Conservation (phyloP, 2,797 vertebrate genomes). For the Australoheros facetus region DNA sequence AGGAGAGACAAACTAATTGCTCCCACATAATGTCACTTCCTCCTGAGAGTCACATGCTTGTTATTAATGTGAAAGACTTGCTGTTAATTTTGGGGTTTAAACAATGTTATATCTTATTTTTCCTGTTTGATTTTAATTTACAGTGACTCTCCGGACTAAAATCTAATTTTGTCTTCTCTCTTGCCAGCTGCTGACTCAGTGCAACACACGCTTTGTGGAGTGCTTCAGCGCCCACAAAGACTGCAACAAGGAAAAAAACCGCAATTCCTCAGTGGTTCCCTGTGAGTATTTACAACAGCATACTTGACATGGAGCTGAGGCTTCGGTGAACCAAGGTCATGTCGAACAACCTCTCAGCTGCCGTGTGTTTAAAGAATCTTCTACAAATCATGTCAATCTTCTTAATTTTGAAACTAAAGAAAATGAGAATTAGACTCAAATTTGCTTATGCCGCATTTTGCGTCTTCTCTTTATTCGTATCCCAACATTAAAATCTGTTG, state of each 20-base stretch:
- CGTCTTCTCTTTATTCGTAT: slow-evolving; percentile 35
- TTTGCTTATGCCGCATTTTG: slow-evolving; percentile 3
- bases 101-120: slow-evolving; percentile 19
- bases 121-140: slow-evolving; percentile 24
- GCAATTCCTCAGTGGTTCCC: slow-evolving; percentile 97
- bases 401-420: background rate
- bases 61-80: slow-evolving; percentile 27
- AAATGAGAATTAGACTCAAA: background rate
- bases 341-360: background rate
- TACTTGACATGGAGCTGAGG: slow-evolving; percentile 16
- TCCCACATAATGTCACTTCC: slow-evolving; percentile 51
- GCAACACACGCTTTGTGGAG: slow-evolving; percentile 92
- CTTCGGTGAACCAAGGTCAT: slow-evolving; percentile 33
- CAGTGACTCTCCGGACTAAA: slow-evolving; percentile 7
- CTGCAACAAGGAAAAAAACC: slow-evolving; percentile 99
- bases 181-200: slow-evolving; percentile 93
- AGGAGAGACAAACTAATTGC: slow-evolving; percentile 62
- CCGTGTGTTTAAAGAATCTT: background rate
- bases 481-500: slow-evolving; percentile 71
- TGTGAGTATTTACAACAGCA: slow-evolving; percentile 82
- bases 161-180: slow-evolving; percentile 16
- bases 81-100: slow-evolving; percentile 28
- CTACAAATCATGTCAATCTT: background rate
- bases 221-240: slow-evolving; percentile 98
- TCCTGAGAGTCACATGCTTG: slow-evolving; percentile 28